Evolutionary conservation across 1,140 invertebrate species (phyloP).

Genomic region (Apocrypta bakeri): DNA sequence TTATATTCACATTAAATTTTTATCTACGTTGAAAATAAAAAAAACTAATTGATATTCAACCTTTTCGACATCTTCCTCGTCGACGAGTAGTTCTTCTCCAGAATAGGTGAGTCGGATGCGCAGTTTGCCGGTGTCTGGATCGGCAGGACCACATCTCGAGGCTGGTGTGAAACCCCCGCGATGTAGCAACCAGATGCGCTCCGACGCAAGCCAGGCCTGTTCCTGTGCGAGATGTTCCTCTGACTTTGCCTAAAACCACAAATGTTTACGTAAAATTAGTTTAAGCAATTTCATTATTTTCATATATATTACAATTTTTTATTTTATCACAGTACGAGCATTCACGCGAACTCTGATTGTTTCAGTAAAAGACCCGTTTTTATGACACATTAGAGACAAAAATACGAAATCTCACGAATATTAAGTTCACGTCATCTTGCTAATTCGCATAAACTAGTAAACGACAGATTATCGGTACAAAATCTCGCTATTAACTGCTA

Average conservation of each 20-base stretch:
- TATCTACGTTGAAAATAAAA: too few relatives aligned
- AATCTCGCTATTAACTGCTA: neutral
- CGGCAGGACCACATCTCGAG: conserved; percentile 76
- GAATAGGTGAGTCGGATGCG: conserved; percentile 85
- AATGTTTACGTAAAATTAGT: neutral
- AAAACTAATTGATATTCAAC: too few relatives aligned
- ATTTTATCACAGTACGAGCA: too few relatives aligned
- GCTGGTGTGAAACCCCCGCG: conserved; percentile 91
- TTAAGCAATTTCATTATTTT: too few relatives aligned
- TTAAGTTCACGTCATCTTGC: neutral
- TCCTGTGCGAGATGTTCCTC: conserved; percentile 88
- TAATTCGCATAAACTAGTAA: neutral
- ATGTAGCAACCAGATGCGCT: conserved; percentile 92
- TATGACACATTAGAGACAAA: too few relatives aligned
- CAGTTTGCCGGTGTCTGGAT: conserved; percentile 79
- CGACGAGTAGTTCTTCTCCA: conserved; percentile 87
- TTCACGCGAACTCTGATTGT: too few relatives aligned
- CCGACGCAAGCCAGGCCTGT: conserved; percentile 86
- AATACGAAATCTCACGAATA: neutral
- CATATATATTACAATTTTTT: too few relatives aligned
- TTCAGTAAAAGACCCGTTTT: neutral
- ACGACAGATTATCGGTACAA: neutral
- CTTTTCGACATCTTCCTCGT: conserved; percentile 95
- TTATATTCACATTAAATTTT: too few relatives aligned
- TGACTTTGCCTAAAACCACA: conserved; percentile 81